Evolutionary conservation across 2,888 invertebrate species (phyloP).

Genomic region (Drosophila kanekoi): DNA sequence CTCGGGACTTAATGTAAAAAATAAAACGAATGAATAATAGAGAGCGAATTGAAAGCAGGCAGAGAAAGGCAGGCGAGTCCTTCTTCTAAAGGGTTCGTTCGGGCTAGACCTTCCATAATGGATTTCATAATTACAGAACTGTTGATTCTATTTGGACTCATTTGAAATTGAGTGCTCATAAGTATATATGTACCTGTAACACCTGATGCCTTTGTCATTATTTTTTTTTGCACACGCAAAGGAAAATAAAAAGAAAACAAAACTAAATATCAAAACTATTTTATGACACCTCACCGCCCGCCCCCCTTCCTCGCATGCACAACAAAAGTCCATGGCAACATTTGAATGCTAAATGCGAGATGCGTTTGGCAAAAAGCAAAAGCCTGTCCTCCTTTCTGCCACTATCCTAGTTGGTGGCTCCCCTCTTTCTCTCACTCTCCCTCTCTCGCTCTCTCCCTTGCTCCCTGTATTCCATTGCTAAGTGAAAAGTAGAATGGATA

Average conservation of each 20-base stretch:
- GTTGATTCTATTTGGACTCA: slow-evolving; percentile 40
- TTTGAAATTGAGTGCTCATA: slow-evolving; percentile 51
- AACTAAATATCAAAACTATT: slow-evolving; percentile 50
- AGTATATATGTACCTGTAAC: slow-evolving; percentile 28
- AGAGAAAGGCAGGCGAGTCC: slow-evolving; percentile 48
- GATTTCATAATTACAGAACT: slow-evolving; percentile 46
- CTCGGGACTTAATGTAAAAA: slow-evolving; percentile 51
- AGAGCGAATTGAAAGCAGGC: slow-evolving; percentile 28
- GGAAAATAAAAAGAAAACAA: not conserved
- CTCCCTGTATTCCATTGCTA: slow-evolving; percentile 42
- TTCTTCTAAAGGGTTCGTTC: slow-evolving; percentile 20
- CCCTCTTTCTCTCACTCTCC: not conserved
- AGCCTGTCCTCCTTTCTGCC: slow-evolving; percentile 44
- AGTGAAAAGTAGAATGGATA: slow-evolving; percentile 73
- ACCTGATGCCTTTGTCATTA: slow-evolving; percentile 46
- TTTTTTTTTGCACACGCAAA: not conserved
- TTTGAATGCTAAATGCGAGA: slow-evolving; percentile 49
- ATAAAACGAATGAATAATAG: slow-evolving; percentile 18
- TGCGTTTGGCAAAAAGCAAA: slow-evolving; percentile 62
- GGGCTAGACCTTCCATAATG: slow-evolving; percentile 32
- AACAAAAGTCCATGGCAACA: slow-evolving; percentile 23
- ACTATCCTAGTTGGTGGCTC: slow-evolving; percentile 4
- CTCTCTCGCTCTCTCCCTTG: not conserved
- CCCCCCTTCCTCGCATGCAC: not conserved
- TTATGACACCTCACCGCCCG: slow-evolving; percentile 11